Base-by-base conservation (phyloP, 2,888 invertebrate genomes). In the Diabrotica balteata region DNA sequence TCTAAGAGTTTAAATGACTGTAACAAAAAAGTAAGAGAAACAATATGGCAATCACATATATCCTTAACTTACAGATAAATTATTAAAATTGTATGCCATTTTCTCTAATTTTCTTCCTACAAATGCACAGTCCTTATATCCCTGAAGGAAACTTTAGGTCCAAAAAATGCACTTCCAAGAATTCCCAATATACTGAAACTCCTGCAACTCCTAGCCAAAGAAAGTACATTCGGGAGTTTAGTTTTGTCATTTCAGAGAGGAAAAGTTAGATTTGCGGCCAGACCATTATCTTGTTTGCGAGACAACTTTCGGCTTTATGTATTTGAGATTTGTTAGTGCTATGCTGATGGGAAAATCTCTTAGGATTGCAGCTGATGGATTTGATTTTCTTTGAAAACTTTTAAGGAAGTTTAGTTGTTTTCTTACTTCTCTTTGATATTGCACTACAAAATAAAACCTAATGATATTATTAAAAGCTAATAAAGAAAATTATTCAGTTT, bases 181-280 rank as follows among this genome's bases (percentile, higher is more conserved):
- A 55, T 55, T 55, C 43, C 11, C 11, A 55, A 55, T 11, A 43
- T 11, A 11, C 44, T n/a, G 44, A 44, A 55, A 55, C 43, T 55
- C 11, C 10, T 43, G 11, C 44, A 55, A 55, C 55, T 55, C 8
- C 55, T n/a, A 7, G 44, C 11, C 55, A 44, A 32, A 32, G 32
- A 32, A 44, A n/a, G 22, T 57, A 45, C 17, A 45, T 17, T 57
- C n/a, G 8, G 17, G 17, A 45, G 55, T 57, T 57, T 44, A 17
- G 17, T 57, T 57, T 44, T 45, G 54, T 54, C 54, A 42, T n/a
- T 54, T 57, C 17, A 17, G 8, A 9, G 10, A 47, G 47, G 55
- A 8, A 57, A 57, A 57, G 55, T 57, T 57, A 44, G 55, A 57
- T 57, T 57, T 57, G 55, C 45, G 55, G 55, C 11, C 11, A 57